Conservation (phyloP, 1,140 invertebrate genomes). For the Drosophila nigrodunni region DNA sequence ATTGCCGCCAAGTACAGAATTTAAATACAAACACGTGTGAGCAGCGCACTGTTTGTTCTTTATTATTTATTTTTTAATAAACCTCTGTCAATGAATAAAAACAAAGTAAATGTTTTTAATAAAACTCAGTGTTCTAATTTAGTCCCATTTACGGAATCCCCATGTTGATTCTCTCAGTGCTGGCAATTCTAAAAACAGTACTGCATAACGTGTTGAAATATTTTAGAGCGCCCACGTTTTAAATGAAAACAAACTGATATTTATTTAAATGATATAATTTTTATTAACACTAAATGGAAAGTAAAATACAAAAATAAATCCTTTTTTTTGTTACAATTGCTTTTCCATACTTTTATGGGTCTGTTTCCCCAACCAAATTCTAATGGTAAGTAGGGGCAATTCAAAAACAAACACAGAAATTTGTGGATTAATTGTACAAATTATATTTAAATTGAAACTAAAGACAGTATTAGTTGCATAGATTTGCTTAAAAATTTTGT, state of each 20-base stretch:
- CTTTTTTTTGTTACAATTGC: not conserved
- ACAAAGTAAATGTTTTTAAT: too few species aligned
- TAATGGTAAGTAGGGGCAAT: not conserved
- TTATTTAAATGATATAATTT: not conserved
- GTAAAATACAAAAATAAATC: slow-evolving; percentile 3
- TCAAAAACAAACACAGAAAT: slow-evolving; percentile 5
- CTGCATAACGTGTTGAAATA: not conserved
- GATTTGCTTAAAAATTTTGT: slow-evolving; percentile 53
- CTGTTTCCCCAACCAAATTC: not conserved
- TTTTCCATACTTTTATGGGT: not conserved
- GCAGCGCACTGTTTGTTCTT: too few species aligned
- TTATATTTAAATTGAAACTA: slow-evolving; percentile 80
- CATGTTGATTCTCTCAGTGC: too few species aligned
- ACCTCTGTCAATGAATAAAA: too few species aligned
- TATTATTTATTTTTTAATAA: too few species aligned
- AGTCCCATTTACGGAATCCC: too few species aligned
- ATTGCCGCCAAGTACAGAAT: not conserved
- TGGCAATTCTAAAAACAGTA: not conserved
- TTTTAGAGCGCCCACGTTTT: not conserved
- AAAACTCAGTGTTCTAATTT: too few species aligned
- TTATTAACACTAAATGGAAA: not conserved
- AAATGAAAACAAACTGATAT: not conserved
- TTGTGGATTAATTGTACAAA: slow-evolving; percentile 57
- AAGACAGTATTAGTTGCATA: slow-evolving; percentile 52
- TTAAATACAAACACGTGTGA: not conserved